phyloP scores from a whole-genome alignment of 2,797 vertebrate species.

The Decapterus maruadsi region DNA sequence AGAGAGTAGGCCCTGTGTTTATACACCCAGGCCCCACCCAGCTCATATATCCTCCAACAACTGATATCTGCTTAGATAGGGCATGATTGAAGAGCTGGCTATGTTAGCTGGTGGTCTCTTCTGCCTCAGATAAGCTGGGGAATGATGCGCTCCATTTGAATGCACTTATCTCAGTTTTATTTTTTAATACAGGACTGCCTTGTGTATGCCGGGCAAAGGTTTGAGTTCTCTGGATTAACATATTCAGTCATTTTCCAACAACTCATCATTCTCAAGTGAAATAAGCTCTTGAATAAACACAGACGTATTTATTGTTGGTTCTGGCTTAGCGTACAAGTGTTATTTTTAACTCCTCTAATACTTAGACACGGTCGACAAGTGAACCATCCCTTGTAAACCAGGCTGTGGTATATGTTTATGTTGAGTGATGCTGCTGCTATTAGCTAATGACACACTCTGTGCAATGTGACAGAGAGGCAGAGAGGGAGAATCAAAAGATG shows the following conservation, averaged over 20 bases:
- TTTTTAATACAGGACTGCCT: conserved; percentile 57
- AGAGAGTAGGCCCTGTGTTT: conserved; percentile 75
- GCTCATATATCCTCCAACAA: conserved; percentile 85
- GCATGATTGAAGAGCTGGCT: conserved; percentile 77
- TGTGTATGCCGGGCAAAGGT: conserved; percentile 57
- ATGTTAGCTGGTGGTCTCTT: conserved; percentile 82
- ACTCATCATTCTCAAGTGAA: conserved; percentile 34
- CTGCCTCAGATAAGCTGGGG: conserved; percentile 71
- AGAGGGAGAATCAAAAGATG: conserved; percentile 75
- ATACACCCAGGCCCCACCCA: conserved; percentile 81
- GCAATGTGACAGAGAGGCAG: conserved; percentile 74
- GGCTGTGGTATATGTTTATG: conserved; percentile 55
- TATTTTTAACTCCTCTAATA: conserved; percentile 49
- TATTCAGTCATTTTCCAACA: conserved; percentile 44
- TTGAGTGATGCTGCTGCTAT: conserved; percentile 70
- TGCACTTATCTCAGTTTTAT: conserved; percentile 71
- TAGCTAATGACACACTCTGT: conserved; percentile 81
- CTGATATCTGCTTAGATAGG: conserved; percentile 81
- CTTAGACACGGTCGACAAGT: conserved; percentile 48
- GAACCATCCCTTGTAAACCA: conserved; percentile 41
- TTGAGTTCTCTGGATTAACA: conserved; percentile 67
- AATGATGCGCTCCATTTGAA: conserved; percentile 77
- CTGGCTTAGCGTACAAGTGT: conserved; percentile 15
- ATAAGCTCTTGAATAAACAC: conserved; percentile 40
- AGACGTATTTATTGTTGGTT: conserved; percentile 27